Conservation (phyloP, 2,797 vertebrate genomes). For the Dipus sagitta region DNA sequence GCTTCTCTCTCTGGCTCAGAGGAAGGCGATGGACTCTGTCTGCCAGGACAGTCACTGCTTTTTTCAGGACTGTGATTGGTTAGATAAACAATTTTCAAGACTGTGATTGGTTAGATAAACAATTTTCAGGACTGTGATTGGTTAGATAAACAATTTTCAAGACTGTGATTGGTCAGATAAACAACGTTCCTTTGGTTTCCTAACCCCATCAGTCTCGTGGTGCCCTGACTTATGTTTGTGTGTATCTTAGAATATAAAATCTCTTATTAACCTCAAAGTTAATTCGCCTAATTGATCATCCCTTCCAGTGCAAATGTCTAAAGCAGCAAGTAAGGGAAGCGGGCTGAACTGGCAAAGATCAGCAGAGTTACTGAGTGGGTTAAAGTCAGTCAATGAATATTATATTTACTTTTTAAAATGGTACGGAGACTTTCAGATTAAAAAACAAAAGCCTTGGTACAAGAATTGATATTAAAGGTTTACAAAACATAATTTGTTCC, state of each 20-base stretch:
- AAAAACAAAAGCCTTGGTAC: neutral
- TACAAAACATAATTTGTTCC: no score
- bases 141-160: neutral
- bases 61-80: neutral
- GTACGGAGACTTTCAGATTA: neutral
- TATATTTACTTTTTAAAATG: constrained; percentile 44
- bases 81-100: neutral
- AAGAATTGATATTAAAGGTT: neutral
- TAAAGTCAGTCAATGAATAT: constrained; percentile 9
- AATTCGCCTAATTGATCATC: constrained; percentile 62
- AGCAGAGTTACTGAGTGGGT: constrained; percentile 26
- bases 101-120: constrained; percentile 36
- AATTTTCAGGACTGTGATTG: constrained; percentile 25
- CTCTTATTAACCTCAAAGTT: constrained; percentile 74
- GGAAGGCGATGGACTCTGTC: neutral
- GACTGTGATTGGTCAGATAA: constrained; percentile 23
- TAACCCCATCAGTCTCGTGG: constrained; percentile 48
- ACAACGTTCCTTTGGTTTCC: constrained; percentile 56
- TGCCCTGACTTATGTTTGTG: constrained; percentile 62
- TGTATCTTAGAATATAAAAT: constrained; percentile 63
- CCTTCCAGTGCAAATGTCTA: neutral
- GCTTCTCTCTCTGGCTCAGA: neutral
- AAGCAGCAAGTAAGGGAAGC: constrained; percentile 1
- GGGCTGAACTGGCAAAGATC: neutral
- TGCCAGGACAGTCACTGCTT: constrained; percentile 62